Conservation (phyloP, 2,113 vertebrate species). For the Forbesichthys agassizii region DNA sequence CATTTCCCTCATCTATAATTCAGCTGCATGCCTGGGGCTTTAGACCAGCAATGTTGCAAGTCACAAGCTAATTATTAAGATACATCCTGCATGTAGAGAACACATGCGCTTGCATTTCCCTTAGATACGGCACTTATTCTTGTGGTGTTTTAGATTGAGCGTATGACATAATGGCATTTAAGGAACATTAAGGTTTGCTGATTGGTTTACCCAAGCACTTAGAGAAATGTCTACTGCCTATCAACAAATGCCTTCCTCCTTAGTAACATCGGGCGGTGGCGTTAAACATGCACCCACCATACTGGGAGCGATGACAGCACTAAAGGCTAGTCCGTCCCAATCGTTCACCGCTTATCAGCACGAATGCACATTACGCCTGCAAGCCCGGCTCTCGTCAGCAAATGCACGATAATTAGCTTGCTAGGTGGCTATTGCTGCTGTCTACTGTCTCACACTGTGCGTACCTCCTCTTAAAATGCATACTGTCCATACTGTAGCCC, state of each 20-base stretch:
- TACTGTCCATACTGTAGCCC: conserved; percentile 26
- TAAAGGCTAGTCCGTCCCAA: conserved; percentile 33
- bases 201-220: too few species aligned
- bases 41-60: too few species aligned
- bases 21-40: too few species aligned
- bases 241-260: conserved; percentile 4
- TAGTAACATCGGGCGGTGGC: conserved; percentile 29
- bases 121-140: too few species aligned
- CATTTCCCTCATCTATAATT: too few species aligned
- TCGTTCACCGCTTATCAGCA: conserved; percentile 29
- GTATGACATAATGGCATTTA: too few species aligned
- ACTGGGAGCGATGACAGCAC: conserved; percentile 41
- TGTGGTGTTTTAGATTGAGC: too few species aligned
- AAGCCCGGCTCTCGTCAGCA: conserved; percentile 36
- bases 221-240: too few species aligned
- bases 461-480: conserved; percentile 25
- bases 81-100: too few species aligned
- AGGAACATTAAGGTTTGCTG: too few species aligned
- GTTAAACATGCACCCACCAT: conserved; percentile 19
- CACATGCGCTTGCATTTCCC: too few species aligned
- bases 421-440: conserved; percentile 46
- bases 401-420: conserved; percentile 51
- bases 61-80: too few species aligned
- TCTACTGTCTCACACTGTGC: conserved; percentile 19
- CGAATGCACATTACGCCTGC: conserved; percentile 41